A percentile compares a stretch with the other conserved stretches of the same genome.
Conservation (phyloP, 2,113 vertebrate genomes). For the Passer montanus region DNA sequence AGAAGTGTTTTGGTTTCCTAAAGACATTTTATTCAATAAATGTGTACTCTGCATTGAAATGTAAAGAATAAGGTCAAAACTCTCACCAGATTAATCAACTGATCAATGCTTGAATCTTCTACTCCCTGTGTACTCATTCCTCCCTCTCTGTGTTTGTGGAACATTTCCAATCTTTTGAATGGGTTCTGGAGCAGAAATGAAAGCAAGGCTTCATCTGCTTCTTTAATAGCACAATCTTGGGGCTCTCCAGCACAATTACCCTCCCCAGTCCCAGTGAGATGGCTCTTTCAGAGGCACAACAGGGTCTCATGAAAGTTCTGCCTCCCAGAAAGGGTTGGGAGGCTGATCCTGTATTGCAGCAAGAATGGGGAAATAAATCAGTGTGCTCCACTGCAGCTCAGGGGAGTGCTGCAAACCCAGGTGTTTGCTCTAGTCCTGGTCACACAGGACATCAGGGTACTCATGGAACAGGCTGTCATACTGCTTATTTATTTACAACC, state of each 20-base stretch:
- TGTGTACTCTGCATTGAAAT: not conserved
- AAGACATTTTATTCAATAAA: not conserved
- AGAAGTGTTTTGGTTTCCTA: not conserved
- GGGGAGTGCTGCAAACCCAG: not conserved
- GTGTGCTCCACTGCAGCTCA: accelerated
- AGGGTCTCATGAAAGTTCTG: not conserved
- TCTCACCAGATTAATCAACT: not conserved
- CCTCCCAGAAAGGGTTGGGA: not conserved
- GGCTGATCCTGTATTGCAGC: not conserved
- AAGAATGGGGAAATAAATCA: not conserved
- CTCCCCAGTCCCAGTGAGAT: not conserved
- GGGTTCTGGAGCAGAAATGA: not conserved
- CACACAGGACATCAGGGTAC: not conserved
- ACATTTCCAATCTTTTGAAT: not conserved
- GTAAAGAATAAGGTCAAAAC: not conserved
- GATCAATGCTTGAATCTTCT: not conserved
- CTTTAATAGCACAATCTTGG: not conserved
- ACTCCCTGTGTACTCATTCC: not conserved
- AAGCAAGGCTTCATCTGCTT: not conserved
- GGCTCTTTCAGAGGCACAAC: not conserved
- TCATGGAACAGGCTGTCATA: not conserved
- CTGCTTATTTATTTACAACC: not conserved
- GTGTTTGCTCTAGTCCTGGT: not conserved
- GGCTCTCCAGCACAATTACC: not conserved
- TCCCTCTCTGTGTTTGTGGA: not conserved